Conservation (phyloP, 2,113 vertebrate species). For the Laterallus jamaicensis region DNA sequence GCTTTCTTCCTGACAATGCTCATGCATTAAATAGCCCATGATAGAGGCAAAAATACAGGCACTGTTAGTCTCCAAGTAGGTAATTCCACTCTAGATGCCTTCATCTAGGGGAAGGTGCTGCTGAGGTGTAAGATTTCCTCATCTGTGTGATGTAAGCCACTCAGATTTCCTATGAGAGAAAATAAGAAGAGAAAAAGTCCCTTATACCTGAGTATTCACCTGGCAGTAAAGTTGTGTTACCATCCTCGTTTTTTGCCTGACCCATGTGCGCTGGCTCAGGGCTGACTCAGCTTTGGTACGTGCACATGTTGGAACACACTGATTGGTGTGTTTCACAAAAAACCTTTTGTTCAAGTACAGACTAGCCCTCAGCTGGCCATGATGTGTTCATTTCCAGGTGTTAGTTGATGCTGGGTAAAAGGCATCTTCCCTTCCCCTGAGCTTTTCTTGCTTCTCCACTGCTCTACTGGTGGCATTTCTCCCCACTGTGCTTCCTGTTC, state of each 20-base stretch:
- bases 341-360: background rate
- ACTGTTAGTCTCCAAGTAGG: background rate
- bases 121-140: background rate
- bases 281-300: background rate
- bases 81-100: background rate
- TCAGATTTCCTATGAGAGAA: background rate
- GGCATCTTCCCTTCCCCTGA: background rate
- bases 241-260: background rate
- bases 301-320: background rate
- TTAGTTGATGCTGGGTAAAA: background rate
- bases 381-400: background rate
- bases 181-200: background rate
- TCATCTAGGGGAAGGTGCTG: background rate
- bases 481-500: background rate
- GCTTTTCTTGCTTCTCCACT: background rate
- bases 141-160: background rate
- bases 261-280: background rate
- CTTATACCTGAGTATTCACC: background rate
- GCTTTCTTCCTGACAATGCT: background rate
- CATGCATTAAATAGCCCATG: background rate
- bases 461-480: background rate
- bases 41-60: background rate
- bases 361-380: background rate
- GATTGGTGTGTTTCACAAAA: background rate
- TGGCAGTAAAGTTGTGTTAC: background rate